A percentile compares a stretch with the other conserved stretches of the same genome.
Evolutionary conservation across 2,888 invertebrate genomes (phyloP).

Genomic region (Phengaris alcon): DNA sequence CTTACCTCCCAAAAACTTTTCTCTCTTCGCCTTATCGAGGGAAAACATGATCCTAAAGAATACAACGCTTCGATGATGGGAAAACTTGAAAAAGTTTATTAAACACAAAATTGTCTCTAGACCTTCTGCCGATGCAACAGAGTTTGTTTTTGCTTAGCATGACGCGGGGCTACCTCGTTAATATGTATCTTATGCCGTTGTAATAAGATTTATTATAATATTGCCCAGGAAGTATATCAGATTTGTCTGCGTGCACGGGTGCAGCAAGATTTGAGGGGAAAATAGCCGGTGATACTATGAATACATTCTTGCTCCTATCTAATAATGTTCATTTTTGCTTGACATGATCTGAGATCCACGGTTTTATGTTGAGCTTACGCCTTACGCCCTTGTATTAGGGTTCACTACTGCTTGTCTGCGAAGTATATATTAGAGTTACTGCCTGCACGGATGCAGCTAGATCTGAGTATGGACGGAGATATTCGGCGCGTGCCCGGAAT

Average conservation of each 20-base stretch:
- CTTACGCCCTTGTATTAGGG: not conserved
- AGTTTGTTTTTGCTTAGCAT: not conserved
- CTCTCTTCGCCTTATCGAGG: not conserved
- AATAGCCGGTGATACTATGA: too few species aligned
- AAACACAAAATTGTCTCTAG: not conserved
- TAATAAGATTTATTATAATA: too few species aligned
- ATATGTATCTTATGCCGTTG: too few species aligned
- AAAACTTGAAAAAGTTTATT: constrained; percentile 12
- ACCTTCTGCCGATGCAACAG: not conserved
- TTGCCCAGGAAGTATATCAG: too few species aligned
- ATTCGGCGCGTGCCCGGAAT: not conserved
- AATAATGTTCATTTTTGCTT: too few species aligned
- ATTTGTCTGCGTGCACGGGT: too few species aligned
- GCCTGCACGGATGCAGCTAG: not conserved
- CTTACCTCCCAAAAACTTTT: not conserved
- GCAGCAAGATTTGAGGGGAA: too few species aligned
- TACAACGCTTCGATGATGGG: constrained; percentile 10
- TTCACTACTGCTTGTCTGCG: not conserved
- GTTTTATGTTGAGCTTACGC: not conserved
- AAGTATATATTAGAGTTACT: too few species aligned
- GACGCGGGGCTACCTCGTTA: not conserved
- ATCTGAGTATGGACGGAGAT: not conserved
- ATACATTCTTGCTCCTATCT: too few species aligned
- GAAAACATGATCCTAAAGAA: constrained; percentile 12
- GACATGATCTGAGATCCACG: too few species aligned